Evolutionary conservation across 2,888 invertebrate species (phyloP).

Genomic region (Rhyacophila evoluta): DNA sequence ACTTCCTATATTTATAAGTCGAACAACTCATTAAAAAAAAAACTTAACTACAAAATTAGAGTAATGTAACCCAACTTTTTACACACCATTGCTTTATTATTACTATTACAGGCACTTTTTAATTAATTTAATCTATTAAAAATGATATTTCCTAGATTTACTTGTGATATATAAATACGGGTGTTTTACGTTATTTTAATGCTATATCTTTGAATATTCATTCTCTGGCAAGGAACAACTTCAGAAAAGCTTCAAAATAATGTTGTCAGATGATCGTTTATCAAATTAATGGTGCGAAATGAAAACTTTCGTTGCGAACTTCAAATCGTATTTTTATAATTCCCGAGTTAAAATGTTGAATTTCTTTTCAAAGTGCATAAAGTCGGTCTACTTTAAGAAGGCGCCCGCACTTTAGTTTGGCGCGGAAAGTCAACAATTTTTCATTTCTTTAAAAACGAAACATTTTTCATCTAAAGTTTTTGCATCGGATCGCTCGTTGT

Average conservation of each 20-base stretch:
- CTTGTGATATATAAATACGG: too few species aligned
- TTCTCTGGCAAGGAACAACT: too few species aligned
- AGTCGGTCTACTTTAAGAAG: not conserved
- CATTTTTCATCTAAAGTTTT: constrained; percentile 32
- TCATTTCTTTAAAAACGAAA: constrained; percentile 26
- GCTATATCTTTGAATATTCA: too few species aligned
- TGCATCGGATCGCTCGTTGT: constrained; percentile 36
- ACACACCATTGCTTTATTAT: too few species aligned
- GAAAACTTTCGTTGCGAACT: not conserved
- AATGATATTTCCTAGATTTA: too few species aligned
- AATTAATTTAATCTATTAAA: too few species aligned
- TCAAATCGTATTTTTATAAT: constrained; percentile 19
- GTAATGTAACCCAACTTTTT: too few species aligned
- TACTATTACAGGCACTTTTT: too few species aligned
- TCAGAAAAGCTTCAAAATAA: not conserved
- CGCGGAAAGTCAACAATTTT: constrained; percentile 6
- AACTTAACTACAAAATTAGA: too few species aligned
- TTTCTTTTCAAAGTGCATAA: not conserved
- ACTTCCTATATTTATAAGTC: too few species aligned
- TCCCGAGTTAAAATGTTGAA: not conserved
- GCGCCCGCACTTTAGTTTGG: not conserved
- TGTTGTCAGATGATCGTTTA: not conserved
- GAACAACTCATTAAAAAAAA: too few species aligned
- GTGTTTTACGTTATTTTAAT: too few species aligned
- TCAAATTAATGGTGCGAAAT: constrained; percentile 12